Evolutionary conservation across 1,140 invertebrate species (phyloP).

Genomic region (Drosophila rhopaloa): DNA sequence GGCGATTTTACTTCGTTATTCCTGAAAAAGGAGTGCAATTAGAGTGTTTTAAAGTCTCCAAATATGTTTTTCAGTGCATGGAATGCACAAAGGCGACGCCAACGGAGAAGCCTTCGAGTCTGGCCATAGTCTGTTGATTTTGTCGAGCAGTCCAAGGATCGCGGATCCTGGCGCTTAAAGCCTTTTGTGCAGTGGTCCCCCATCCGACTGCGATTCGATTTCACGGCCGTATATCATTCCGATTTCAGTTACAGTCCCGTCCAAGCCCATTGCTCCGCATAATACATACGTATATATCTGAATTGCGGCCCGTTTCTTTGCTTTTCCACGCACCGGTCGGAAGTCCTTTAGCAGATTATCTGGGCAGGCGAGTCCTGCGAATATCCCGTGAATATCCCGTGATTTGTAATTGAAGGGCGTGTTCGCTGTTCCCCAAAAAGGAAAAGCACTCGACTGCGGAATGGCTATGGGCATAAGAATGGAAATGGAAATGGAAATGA

Average conservation of each 20-base stretch:
- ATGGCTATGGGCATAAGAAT: background rate
- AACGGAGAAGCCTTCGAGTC: constrained; percentile 30
- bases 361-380: constrained; percentile 47
- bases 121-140: constrained; percentile 77
- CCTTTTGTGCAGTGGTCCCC: constrained; percentile 43
- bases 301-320: constrained; percentile 15
- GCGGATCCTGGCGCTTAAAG: constrained; percentile 49
- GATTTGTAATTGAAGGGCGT: constrained; percentile 84
- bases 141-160: constrained; percentile 47
- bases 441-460: constrained; percentile 32
- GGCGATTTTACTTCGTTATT: too few relatives aligned
- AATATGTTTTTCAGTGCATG: constrained; percentile 12
- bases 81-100: constrained; percentile 25
- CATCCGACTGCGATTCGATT: constrained; percentile 53
- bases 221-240: constrained; percentile 81
- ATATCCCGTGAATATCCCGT: constrained; percentile 27
- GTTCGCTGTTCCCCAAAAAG: constrained; percentile 47
- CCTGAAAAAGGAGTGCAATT: too few relatives aligned
- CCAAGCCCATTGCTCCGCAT: background rate
- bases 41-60: too few relatives aligned
- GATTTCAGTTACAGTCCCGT: constrained; percentile 69
- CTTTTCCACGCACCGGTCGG: constrained; percentile 74
- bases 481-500: background rate
- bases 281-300: constrained; percentile 4
- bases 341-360: constrained; percentile 84